Conservation (phyloP, 2,113 vertebrate species). For the Zosterops japonicus region DNA sequence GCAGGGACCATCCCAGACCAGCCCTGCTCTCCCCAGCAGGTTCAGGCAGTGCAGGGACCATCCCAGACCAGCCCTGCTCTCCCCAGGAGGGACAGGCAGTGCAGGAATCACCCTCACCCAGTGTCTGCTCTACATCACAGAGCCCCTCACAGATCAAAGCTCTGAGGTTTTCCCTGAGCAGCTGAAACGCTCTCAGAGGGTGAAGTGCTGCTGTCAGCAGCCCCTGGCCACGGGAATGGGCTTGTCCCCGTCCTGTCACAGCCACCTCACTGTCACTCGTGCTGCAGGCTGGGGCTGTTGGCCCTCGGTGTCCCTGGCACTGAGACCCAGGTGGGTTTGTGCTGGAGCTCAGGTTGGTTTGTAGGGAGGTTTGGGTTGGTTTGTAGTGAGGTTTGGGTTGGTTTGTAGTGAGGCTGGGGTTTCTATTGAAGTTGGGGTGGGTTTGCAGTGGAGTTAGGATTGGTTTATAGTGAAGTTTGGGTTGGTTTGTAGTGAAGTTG, state of each 20-base stretch:
- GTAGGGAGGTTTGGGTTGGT: no score
- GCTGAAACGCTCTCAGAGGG: neutral
- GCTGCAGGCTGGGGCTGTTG: accelerated
- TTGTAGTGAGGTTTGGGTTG: neutral
- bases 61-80: no score
- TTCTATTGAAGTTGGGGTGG: no score
- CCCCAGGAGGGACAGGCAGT: no score
- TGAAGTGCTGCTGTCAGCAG: neutral
- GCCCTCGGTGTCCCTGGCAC: accelerated
- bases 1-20: no score
- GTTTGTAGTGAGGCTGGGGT: accelerated
- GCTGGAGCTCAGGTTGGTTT: no score
- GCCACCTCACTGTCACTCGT: neutral
- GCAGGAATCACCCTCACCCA: neutral
- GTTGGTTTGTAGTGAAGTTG: no score
- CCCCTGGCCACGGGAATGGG: accelerated
- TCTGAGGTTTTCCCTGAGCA: neutral
- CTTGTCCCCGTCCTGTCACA: neutral
- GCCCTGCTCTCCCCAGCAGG: no score
- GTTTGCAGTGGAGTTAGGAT: accelerated
- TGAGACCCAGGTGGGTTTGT: neutral
- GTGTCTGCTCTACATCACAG: neutral
- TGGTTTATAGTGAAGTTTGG: no score
- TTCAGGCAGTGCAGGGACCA: no score
- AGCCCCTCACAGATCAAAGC: neutral